These are phyloP conservation scores for Ceramica pisi DNA, from an alignment of 2,888 invertebrate genomes.

Conservation along the genomic window DNA sequence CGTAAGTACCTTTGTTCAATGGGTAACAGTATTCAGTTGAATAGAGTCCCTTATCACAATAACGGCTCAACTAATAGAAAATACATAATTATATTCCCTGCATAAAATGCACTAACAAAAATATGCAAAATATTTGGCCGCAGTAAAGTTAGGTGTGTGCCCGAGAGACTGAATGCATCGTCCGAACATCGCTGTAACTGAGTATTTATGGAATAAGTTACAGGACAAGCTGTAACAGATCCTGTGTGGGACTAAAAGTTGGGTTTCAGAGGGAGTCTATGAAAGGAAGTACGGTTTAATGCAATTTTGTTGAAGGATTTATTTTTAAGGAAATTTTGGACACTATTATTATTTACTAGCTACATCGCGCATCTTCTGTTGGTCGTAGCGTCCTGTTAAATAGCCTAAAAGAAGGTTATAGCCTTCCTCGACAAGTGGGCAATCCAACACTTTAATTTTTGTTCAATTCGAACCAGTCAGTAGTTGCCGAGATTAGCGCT, in stretches of 20 bases:
- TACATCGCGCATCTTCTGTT: too few species aligned
- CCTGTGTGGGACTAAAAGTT: slow-evolving; percentile 56
- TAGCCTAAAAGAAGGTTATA: too few species aligned
- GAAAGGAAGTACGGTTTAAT: background rate
- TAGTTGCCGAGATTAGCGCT: too few species aligned
- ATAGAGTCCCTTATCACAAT: background rate
- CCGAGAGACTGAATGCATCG: slow-evolving; percentile 43
- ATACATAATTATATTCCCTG: background rate
- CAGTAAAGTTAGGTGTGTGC: slow-evolving; percentile 40
- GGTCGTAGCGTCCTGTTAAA: too few species aligned
- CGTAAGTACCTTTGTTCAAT: too few species aligned
- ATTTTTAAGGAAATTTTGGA: background rate
- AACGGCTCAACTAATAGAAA: background rate
- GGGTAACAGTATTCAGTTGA: background rate
- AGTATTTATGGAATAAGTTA: slow-evolving; percentile 73
- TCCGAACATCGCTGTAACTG: slow-evolving; percentile 4
- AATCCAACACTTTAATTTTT: too few species aligned
- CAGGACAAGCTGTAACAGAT: slow-evolving; percentile 62
- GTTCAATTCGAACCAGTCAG: too few species aligned
- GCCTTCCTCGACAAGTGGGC: too few species aligned
- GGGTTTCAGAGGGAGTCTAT: slow-evolving; percentile 11
- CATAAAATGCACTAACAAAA: slow-evolving; percentile 15
- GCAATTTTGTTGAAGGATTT: background rate
- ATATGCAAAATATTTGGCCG: slow-evolving; percentile 33
- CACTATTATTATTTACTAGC: background rate